These are phyloP conservation scores for Scolopax bukidnonensis DNA, from an alignment of 2,797 vertebrate genomes.

Conservation along the genomic window DNA sequence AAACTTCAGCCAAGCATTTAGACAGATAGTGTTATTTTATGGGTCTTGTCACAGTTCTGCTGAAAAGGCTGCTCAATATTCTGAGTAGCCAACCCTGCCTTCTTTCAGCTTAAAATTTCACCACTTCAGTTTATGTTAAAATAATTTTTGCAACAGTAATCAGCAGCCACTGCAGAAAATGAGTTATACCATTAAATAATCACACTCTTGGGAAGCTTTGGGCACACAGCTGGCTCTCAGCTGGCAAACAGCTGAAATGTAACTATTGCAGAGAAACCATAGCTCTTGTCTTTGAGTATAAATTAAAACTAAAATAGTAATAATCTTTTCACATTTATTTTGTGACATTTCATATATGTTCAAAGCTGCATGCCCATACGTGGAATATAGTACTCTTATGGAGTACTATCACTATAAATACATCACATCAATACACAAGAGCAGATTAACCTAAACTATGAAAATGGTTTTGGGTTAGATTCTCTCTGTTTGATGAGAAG, in stretches of 20 bases:
- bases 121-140: slow-evolving; percentile 51
- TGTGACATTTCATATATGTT: neutral
- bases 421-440: neutral
- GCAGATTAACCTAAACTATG: neutral
- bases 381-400: neutral
- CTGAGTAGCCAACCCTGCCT: slow-evolving; percentile 20
- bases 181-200: slow-evolving; percentile 80
- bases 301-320: slow-evolving; percentile 72
- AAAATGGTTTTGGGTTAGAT: neutral
- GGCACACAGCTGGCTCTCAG: slow-evolving; percentile 71
- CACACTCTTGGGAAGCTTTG: slow-evolving; percentile 73
- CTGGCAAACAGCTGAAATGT: slow-evolving; percentile 67
- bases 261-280: slow-evolving; percentile 70
- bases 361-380: neutral
- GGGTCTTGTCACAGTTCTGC: neutral
- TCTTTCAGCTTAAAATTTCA: slow-evolving; percentile 40
- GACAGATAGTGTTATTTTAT: slow-evolving; percentile 34
- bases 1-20: slow-evolving; percentile 27
- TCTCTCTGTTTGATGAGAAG: neutral
- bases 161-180: slow-evolving; percentile 66
- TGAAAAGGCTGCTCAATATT: slow-evolving; percentile 50
- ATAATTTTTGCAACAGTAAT: slow-evolving; percentile 60
- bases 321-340: slow-evolving; percentile 29
- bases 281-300: slow-evolving; percentile 51
- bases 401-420: neutral